phyloP scores from a whole-genome alignment of 2,797 vertebrate genomes.

The Acropternis orthonyx region DNA sequence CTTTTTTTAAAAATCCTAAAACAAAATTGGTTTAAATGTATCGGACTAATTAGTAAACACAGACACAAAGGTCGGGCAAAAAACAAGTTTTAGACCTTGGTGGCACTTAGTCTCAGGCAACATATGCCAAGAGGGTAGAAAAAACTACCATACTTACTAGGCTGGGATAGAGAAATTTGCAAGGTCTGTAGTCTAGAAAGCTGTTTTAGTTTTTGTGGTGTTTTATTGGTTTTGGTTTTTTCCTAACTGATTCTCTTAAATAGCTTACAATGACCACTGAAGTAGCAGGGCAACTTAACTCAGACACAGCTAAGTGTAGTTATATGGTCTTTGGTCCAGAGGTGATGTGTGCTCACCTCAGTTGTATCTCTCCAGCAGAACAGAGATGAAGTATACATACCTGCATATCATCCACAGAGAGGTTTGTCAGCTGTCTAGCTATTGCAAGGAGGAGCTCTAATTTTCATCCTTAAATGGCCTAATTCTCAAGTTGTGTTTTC shows the following conservation, averaged over 20 bases:
- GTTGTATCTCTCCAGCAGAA: background rate
- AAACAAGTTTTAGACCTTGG: background rate
- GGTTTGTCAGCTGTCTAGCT: background rate
- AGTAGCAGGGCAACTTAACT: background rate
- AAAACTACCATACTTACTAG: background rate
- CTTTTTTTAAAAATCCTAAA: background rate
- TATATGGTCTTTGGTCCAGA: background rate
- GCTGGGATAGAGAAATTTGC: background rate
- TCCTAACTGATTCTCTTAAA: background rate
- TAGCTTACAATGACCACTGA: background rate
- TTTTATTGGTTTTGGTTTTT: background rate
- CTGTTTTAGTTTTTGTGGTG: background rate
- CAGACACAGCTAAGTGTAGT: background rate
- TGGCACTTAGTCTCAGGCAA: background rate
- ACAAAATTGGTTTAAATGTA: background rate
- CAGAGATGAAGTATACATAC: background rate
- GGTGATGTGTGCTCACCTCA: background rate
- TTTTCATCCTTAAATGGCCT: background rate
- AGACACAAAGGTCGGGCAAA: background rate
- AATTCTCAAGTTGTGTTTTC: conserved; percentile 25
- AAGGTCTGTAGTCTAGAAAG: background rate
- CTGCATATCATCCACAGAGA: background rate
- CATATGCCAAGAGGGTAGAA: background rate
- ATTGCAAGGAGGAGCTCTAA: background rate
- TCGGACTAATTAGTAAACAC: background rate